These are phyloP conservation scores for Plagodis pulveraria DNA, from an alignment of 2,888 invertebrate genomes.

Conservation along the genomic window DNA sequence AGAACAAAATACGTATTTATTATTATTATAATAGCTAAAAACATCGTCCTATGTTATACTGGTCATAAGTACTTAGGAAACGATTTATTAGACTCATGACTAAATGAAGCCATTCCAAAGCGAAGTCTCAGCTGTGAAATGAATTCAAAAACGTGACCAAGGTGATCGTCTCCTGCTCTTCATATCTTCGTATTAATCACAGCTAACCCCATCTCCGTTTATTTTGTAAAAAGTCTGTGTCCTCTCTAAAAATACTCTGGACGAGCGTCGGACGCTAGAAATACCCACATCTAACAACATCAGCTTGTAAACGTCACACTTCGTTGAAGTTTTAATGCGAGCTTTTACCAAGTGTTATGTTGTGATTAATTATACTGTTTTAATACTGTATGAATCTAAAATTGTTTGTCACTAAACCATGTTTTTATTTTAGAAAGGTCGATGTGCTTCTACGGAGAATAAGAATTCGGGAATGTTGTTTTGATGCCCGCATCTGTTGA, in stretches of 20 bases:
- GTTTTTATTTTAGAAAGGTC: background rate
- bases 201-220: slow-evolving; percentile 68
- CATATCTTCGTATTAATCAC: slow-evolving; percentile 62
- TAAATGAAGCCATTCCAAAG: too few species aligned
- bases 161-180: background rate
- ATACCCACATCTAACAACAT: slow-evolving; percentile 65
- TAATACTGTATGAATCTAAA: background rate
- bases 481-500: too few species aligned
- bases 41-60: too few species aligned
- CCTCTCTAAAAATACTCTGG: slow-evolving; percentile 78
- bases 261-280: slow-evolving; percentile 71
- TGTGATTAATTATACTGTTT: slow-evolving; percentile 34
- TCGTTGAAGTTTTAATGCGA: slow-evolving; percentile 27
- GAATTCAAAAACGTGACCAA: background rate
- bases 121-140: too few species aligned
- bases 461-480: too few species aligned
- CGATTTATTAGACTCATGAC: too few species aligned
- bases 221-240: slow-evolving; percentile 80
- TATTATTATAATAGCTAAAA: too few species aligned
- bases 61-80: too few species aligned
- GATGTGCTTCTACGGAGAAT: background rate
- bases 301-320: slow-evolving; percentile 59
- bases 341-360: slow-evolving; percentile 29
- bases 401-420: background rate
- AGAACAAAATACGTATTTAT: too few species aligned